Percentiles rank a stretch among this genome's conserved stretches.
Evolutionary conservation across 2,888 invertebrate species (phyloP).

Genomic region (Dione vanillae): DNA sequence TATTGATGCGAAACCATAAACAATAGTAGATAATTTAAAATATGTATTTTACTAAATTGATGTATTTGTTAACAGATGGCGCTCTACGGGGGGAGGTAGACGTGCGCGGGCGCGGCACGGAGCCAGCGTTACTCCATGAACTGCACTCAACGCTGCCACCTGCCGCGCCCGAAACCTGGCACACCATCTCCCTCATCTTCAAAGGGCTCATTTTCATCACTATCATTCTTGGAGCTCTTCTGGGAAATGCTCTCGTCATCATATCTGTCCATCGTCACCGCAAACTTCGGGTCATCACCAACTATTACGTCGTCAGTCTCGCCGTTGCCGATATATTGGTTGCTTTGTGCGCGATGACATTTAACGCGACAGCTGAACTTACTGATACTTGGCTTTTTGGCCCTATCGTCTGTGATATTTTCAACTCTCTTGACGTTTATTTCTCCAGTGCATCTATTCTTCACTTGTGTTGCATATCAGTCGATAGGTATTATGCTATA

Average conservation of each 20-base stretch:
- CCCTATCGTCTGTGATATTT: conserved; percentile 95
- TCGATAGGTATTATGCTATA: conserved; percentile 96
- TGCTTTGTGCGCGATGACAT: conserved; percentile 95
- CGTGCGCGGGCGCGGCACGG: conserved; percentile 80
- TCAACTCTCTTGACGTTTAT: conserved; percentile 97
- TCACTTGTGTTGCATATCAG: conserved; percentile 96
- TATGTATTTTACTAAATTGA: not conserved
- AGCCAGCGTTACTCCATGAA: conserved; percentile 75
- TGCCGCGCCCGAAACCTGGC: conserved; percentile 76
- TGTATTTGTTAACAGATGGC: conserved; percentile 67
- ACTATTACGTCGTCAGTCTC: conserved; percentile 97
- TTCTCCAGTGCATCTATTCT: conserved; percentile 96
- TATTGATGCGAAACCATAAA: not conserved
- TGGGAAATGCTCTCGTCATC: conserved; percentile 96
- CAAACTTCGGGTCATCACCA: conserved; percentile 94
- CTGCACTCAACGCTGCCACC: conserved; percentile 80
- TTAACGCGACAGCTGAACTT: conserved; percentile 94
- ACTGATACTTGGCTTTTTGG: conserved; percentile 96
- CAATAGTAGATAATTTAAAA: not conserved
- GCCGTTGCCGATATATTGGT: conserved; percentile 97
- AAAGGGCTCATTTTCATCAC: conserved; percentile 92
- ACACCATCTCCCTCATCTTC: conserved; percentile 85
- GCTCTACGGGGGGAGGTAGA: conserved; percentile 76
- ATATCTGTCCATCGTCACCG: conserved; percentile 92
- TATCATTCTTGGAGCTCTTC: conserved; percentile 94